Base-by-base conservation (phyloP, 2,888 invertebrate genomes). In the Lampropteryx suffumata region DNA sequence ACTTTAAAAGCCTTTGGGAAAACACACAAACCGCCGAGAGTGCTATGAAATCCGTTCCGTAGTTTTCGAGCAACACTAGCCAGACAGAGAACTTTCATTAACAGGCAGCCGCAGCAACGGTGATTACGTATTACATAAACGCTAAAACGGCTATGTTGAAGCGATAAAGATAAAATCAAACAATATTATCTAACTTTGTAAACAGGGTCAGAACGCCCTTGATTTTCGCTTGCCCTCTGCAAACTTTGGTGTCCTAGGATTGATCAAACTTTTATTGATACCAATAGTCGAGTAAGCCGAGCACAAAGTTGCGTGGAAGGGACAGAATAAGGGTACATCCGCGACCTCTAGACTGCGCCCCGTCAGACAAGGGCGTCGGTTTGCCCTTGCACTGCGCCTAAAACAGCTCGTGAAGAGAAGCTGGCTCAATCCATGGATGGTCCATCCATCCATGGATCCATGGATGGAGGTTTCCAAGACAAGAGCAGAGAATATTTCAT, bases 331-430 rank as follows among this genome's bases (percentile, higher is more conserved):
- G 80, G 77, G 79, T 82, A 82, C 79, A 83, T 83, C 79, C 81
- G 73, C 79, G 89, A 86, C 88, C 87, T 87, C 87, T 68, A 87
- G 85, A 85, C 87, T 84, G 71, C 78, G 84, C 73, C 84, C 81
- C 68, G 61, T 65, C 78, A 71, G 74, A 70, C 80, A 83, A 87
- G 85, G 88, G 79, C 87, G 69, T 49, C 58, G 61, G 46, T 47
- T 56, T 78, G 88, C 82, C 89, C 87, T 87, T 88, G 84, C 85
- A 84, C 62, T 70, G 64, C 72, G 70, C 72, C 76, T 65, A 76
- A 67, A 9, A 48, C 40, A 53, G 53, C 40, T 44, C 9, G 1
- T 17, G 21, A 26, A 9, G 30, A 21, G 33, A 6, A 44, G 44
- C 44, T 48, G 12, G 34, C 9, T 28, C 40, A 35, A 42, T 26